These are phyloP conservation scores for Dascyllus trimaculatus DNA, from an alignment of 2,113 vertebrate genomes.

Conservation along the genomic window DNA sequence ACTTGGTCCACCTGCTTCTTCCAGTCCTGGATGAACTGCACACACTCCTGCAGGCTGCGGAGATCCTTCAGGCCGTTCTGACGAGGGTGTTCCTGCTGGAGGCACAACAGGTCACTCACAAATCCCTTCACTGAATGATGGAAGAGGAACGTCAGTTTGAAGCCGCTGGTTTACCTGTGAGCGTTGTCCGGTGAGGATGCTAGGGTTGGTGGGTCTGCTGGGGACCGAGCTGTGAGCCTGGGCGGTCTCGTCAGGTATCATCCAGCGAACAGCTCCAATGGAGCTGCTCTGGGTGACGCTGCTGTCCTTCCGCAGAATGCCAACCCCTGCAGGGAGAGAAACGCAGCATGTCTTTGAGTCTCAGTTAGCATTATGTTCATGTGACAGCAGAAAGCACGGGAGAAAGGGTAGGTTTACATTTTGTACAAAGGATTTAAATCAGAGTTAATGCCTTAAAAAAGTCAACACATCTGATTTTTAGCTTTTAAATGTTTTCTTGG, in stretches of 20 bases:
- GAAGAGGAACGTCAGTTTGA: neutral
- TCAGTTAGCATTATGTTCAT: neutral
- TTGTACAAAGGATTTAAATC: too few species aligned
- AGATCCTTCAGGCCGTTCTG: conserved; percentile 78
- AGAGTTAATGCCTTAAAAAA: neutral
- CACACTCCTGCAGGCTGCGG: conserved; percentile 83
- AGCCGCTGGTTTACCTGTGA: conserved; percentile 64
- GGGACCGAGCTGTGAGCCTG: conserved; percentile 81
- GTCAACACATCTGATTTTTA: neutral
- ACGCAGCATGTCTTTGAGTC: neutral
- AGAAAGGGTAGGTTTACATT: neutral
- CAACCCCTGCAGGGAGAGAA: conserved; percentile 12
- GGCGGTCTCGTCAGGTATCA: conserved; percentile 59
- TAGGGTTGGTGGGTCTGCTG: conserved; percentile 36
- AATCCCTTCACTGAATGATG: neutral
- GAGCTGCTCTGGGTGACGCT: conserved; percentile 77
- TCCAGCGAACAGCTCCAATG: conserved; percentile 80
- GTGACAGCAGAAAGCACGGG: neutral
- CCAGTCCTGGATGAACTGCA: conserved; percentile 83
- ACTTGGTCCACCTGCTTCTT: conserved; percentile 83
- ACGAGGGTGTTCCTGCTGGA: conserved; percentile 55
- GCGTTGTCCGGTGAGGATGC: conserved; percentile 1
- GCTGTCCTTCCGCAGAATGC: neutral
- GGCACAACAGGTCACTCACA: neutral
- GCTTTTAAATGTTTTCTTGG: neutral